A percentile compares a stretch with the other conserved stretches of the same genome.
These are phyloP conservation scores for Tragulus kanchil DNA, from an alignment of 2,113 vertebrate species.

Conservation along the genomic window DNA sequence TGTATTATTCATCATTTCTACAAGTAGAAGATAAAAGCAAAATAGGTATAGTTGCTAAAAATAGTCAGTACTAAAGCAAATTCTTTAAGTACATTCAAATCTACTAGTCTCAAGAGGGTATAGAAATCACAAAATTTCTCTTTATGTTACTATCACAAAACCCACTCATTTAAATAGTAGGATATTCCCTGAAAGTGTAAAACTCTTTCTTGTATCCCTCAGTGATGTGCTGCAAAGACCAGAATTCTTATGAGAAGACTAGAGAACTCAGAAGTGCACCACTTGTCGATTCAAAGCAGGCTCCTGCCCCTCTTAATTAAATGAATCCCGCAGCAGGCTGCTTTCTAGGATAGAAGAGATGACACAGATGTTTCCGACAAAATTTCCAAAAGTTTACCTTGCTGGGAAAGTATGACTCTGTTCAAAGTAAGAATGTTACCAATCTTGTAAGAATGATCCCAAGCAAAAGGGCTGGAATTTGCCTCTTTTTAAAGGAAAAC, in stretches of 20 bases:
- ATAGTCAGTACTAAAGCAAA: neutral
- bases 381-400: constrained; percentile 66
- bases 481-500: constrained; percentile 54
- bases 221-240: neutral
- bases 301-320: constrained; percentile 64
- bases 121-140: neutral
- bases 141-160: neutral
- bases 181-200: neutral
- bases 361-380: constrained; percentile 70
- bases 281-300: constrained; percentile 18
- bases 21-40: neutral
- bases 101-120: neutral
- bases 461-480: constrained; percentile 24
- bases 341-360: constrained; percentile 58
- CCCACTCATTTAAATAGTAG: neutral
- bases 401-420: constrained; percentile 55
- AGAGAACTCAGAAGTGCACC: neutral
- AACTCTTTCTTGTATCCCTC: neutral
- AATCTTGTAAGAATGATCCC: constrained; percentile 32
- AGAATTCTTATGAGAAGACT: neutral
- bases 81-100: neutral
- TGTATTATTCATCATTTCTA: neutral
- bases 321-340: constrained; percentile 41
- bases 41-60: neutral
- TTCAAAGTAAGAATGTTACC: constrained; percentile 66